Conservation (phyloP, 2,888 invertebrate species). For the Ennomos quercinarius region DNA sequence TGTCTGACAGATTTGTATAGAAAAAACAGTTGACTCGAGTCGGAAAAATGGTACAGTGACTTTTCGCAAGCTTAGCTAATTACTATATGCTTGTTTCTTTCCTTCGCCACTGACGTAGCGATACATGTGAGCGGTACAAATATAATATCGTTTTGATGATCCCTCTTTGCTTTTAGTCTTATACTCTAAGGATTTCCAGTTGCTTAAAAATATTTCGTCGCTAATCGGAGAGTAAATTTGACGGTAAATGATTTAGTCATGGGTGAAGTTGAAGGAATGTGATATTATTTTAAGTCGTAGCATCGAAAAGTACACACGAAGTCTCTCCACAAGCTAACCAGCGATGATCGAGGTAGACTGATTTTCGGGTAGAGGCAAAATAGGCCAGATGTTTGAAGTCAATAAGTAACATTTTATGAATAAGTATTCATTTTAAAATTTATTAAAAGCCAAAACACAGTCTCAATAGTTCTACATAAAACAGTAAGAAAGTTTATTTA, state of each 20-base stretch:
- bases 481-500: conserved; percentile 84
- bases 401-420: conserved; percentile 67
- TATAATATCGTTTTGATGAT: no score
- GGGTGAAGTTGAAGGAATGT: conserved; percentile 73
- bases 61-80: no score
- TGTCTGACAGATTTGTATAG: no score
- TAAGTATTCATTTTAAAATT: conserved; percentile 72
- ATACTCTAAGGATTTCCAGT: not conserved
- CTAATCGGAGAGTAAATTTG: not conserved
- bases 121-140: no score
- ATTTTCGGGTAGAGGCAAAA: conserved; percentile 82
- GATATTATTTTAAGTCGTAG: conserved; percentile 80
- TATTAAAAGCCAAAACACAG: conserved; percentile 79
- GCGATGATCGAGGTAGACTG: conserved; percentile 79
- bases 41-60: no score
- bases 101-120: no score
- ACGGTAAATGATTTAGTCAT: conserved; percentile 15
- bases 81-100: no score
- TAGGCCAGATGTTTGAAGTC: conserved; percentile 79
- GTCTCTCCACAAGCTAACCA: conserved; percentile 68
- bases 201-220: no score
- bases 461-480: conserved; percentile 78
- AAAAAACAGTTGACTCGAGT: no score
- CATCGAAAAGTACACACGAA: conserved; percentile 54
- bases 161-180: no score